These are phyloP conservation scores for Nymphalis io DNA, from an alignment of 1,140 invertebrate species.

Conservation along the genomic window DNA sequence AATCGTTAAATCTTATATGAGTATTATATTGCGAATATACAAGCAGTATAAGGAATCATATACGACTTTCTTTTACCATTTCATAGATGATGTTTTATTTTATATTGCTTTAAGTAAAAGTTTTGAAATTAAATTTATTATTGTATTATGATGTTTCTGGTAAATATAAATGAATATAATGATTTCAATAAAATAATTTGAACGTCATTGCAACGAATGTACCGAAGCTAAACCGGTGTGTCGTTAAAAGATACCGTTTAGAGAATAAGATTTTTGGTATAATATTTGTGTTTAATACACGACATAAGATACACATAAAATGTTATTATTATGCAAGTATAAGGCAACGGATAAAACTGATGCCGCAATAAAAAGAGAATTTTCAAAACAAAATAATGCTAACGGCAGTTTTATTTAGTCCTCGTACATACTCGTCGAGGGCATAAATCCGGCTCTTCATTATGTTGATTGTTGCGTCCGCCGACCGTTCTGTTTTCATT, in stretches of 20 bases:
- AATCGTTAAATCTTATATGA: conserved; percentile 41
- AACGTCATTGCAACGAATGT: too few relatives aligned
- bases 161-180: too few relatives aligned
- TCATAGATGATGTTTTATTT: too few relatives aligned
- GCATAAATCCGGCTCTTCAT: conserved; percentile 18
- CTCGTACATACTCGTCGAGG: background rate
- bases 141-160: too few relatives aligned
- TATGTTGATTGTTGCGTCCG: conserved; percentile 20
- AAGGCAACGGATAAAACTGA: conserved; percentile 12
- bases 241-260: background rate
- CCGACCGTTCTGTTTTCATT: conserved; percentile 20
- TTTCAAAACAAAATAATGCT: conserved; percentile 17
- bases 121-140: too few relatives aligned
- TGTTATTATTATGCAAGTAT: background rate
- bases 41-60: conserved; percentile 3
- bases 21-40: conserved; percentile 27
- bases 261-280: background rate
- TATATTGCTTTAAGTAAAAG: too few relatives aligned
- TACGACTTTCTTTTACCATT: background rate
- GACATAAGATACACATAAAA: conserved; percentile 4
- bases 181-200: too few relatives aligned
- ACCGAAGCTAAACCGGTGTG: too few relatives aligned
- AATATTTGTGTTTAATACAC: background rate
- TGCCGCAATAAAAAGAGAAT: conserved; percentile 16
- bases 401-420: conserved; percentile 13